Evolutionary conservation across 2,113 vertebrate species (phyloP), one percentile per base, ranked within the genome.

Genomic region (Cololabis saira): DNA sequence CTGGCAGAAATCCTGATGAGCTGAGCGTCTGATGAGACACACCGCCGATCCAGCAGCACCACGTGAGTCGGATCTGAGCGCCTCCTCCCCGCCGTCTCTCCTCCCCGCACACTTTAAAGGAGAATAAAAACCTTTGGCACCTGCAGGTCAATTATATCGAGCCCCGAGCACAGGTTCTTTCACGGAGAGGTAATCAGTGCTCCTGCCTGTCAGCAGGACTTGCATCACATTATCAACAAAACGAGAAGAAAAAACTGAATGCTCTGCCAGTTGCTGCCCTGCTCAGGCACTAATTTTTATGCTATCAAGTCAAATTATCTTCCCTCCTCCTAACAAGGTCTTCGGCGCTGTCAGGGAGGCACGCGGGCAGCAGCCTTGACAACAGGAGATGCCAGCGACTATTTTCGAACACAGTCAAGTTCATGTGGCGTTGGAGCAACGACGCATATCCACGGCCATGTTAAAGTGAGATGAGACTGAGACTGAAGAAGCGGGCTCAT

Each of bases 101-200:
- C 40, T 47, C 37, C 50, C 44, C 47, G 6, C 56, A 56, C 18
- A 42, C 12, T 61, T 77, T 45, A 14, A 67, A 76, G 71, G 22
- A 65, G 40, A n/a, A 44, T 41, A 27, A 53, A 69, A 64, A 4
- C 62, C 17, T 22, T 43, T 2, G 66, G 56, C 27, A 41, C 18
- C 57, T 64, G 64, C 52, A 4, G 84, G 78, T 88, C 81, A 78
- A 57, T 85, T 77, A 90, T 69, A 71, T 22, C 15, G 67, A 61
- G 57, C 40, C 37, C 41, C 11, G 56, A 68, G 72, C 41, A 24
- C 51, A 74, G 30, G 79, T 85, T 67, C 71, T 81, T 76, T 78
- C 67, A 62, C 64, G 18, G 49, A 78, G 56, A 17, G 1, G 69
- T 76, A 74, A 89, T 90, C 85, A 67, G 71, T 67, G 70, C 70